Percentiles rank a stretch among this genome's conserved stretches.
Conservation (phyloP, 2,888 invertebrate genomes). For the Chloroclysta siterata region DNA sequence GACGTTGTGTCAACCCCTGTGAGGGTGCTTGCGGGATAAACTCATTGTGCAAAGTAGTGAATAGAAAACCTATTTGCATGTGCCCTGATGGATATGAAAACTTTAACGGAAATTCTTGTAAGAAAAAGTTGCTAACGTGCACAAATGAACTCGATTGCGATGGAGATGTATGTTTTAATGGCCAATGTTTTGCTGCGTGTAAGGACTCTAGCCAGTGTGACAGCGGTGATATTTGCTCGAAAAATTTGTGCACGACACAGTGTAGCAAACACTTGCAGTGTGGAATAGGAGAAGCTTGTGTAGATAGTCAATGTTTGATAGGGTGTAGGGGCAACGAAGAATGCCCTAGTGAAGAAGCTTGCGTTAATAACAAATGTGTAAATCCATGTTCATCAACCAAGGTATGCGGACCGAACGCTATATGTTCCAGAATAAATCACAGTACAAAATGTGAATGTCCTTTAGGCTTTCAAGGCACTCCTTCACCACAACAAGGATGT, state of each 20-base stretch:
- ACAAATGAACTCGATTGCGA: constrained; percentile 90
- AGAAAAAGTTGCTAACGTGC: constrained; percentile 88
- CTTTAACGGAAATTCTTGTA: constrained; percentile 87
- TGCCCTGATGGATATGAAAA: constrained; percentile 91
- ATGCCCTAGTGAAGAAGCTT: constrained; percentile 90
- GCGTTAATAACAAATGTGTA: constrained; percentile 92
- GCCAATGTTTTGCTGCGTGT: constrained; percentile 93
- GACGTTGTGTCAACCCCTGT: constrained; percentile 92
- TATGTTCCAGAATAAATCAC: constrained; percentile 91
- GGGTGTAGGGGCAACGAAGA: constrained; percentile 94
- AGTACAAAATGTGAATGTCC: constrained; percentile 92
- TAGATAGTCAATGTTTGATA: constrained; percentile 90
- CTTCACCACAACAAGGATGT: constrained; percentile 95
- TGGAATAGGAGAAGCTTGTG: constrained; percentile 91
- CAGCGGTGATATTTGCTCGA: constrained; percentile 90
- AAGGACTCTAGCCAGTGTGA: constrained; percentile 91
- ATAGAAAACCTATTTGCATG: constrained; percentile 90
- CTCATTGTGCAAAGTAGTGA: constrained; percentile 91
- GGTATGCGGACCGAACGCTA: constrained; percentile 93
- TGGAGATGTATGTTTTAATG: constrained; percentile 91
- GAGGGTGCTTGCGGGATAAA: constrained; percentile 93
- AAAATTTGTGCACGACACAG: constrained; percentile 91
- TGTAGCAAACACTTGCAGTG: constrained; percentile 94
- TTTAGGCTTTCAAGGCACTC: constrained; percentile 93
- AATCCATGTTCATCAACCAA: constrained; percentile 92